A percentile compares a stretch with the other conserved stretches of the same genome.
phyloP scores from a whole-genome alignment of 2,797 vertebrate species.

The Xenops minutus region DNA sequence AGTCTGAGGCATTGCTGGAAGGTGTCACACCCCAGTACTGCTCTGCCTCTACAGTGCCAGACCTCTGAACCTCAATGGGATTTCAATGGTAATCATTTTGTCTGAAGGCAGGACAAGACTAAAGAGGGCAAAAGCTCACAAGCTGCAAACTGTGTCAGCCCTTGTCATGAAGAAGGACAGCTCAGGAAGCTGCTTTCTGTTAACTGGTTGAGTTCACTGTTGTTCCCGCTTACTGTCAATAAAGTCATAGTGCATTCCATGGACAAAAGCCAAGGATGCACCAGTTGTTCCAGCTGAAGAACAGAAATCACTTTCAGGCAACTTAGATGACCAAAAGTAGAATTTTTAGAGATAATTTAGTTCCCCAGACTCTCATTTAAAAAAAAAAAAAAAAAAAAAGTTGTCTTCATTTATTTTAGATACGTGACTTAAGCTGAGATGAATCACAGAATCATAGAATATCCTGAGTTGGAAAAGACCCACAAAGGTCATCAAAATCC shows the following conservation, averaged over 20 bases:
- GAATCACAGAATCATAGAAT: background rate
- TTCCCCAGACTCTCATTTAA: background rate
- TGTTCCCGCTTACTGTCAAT: fast-evolving
- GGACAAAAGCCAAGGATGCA: background rate
- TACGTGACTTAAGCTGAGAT: background rate
- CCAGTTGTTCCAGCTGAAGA: background rate
- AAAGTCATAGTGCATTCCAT: background rate
- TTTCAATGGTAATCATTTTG: background rate
- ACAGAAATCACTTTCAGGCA: background rate
- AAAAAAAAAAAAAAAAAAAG: background rate
- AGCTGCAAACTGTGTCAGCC: background rate
- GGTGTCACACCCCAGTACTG: background rate
- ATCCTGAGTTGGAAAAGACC: background rate
- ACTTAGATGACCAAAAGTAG: background rate
- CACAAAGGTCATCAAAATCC: background rate
- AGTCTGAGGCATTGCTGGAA: background rate
- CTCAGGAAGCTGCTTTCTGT: background rate
- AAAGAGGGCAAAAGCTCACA: background rate
- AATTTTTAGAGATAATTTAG: background rate
- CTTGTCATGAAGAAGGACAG: background rate
- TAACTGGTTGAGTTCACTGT: background rate
- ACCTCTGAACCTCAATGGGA: background rate
- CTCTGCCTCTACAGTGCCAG: background rate
- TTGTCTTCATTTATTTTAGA: background rate
- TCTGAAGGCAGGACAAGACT: background rate